Evolutionary conservation across 2,113 vertebrate genomes (phyloP).

Genomic region (Euleptes europaea): DNA sequence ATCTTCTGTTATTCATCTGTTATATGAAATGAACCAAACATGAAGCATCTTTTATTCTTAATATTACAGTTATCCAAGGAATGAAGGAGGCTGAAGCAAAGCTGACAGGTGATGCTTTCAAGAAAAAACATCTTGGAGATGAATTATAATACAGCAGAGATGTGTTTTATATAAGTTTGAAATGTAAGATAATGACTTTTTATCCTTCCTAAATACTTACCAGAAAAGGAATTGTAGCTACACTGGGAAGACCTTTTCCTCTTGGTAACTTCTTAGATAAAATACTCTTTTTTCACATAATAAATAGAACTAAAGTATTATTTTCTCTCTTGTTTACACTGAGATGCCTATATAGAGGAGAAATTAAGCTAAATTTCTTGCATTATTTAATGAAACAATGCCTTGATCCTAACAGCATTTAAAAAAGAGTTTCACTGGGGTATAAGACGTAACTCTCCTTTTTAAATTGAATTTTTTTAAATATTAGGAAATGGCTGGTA

Average conservation of each 20-base stretch:
- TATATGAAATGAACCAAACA: conserved; percentile 18
- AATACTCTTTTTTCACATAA: conserved; percentile 49
- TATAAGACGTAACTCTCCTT: background rate
- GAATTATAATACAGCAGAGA: conserved; percentile 83
- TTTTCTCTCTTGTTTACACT: conserved; percentile 40
- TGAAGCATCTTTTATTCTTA: conserved; percentile 25
- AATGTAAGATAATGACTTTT: conserved; percentile 26
- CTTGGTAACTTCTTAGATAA: conserved; percentile 47
- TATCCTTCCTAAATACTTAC: conserved; percentile 28
- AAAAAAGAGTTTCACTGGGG: background rate
- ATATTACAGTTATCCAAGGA: conserved; percentile 83
- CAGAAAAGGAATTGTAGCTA: conserved; percentile 51
- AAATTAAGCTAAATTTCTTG: background rate
- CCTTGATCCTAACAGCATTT: background rate
- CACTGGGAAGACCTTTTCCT: conserved; percentile 46
- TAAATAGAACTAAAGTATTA: conserved; percentile 42
- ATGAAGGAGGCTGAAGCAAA: conserved; percentile 97
- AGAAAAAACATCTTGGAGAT: conserved; percentile 82
- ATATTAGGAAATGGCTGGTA: conserved; percentile 23
- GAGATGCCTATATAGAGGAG: conserved; percentile 38
- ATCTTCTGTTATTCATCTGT: background rate
- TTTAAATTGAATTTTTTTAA: conserved; percentile 12
- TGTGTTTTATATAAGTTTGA: conserved; percentile 28
- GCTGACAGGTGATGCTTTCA: conserved; percentile 90
- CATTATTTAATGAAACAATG: background rate